Conservation (phyloP, 2,888 invertebrate species). For the Leucozona laternaria region DNA sequence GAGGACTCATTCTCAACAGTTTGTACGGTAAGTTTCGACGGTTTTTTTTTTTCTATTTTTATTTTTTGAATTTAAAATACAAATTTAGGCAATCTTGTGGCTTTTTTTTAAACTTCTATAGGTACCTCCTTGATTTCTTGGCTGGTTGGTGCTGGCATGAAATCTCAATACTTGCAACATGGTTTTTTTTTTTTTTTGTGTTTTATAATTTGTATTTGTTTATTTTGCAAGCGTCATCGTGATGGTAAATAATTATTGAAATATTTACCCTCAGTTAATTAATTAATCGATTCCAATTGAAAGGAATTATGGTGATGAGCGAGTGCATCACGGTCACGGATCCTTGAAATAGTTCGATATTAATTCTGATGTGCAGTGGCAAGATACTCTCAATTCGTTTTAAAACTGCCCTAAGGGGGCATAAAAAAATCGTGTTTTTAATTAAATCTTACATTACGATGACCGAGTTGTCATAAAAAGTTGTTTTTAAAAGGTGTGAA, state of each 20-base stretch:
- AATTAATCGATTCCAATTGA: constrained; percentile 19
- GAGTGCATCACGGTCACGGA: not conserved
- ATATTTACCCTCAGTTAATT: constrained; percentile 1
- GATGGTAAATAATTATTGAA: constrained; percentile 9
- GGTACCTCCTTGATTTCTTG: not conserved
- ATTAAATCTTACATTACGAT: too few relatives aligned
- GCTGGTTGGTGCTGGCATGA: not conserved
- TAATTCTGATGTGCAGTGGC: not conserved
- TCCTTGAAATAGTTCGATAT: constrained; percentile 8
- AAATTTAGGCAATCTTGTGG: constrained; percentile 59
- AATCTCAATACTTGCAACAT: not conserved
- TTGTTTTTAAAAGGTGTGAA: too few relatives aligned
- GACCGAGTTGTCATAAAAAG: too few relatives aligned
- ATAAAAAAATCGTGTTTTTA: too few relatives aligned
- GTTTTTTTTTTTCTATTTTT: not conserved
- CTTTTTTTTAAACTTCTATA: not conserved
- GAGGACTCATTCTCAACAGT: constrained; percentile 90
- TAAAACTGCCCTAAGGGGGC: too few relatives aligned
- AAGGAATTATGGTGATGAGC: not conserved
- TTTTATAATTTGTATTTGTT: not conserved
- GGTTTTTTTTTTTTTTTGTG: not conserved
- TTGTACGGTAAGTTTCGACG: constrained; percentile 90
- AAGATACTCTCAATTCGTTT: too few relatives aligned
- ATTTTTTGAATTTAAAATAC: constrained; percentile 49
- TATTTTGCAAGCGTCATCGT: not conserved